A percentile compares a stretch with the other conserved stretches of the same genome.
phyloP scores from a whole-genome alignment of 2,888 invertebrate genomes.

The Flexamia atlantica region DNA sequence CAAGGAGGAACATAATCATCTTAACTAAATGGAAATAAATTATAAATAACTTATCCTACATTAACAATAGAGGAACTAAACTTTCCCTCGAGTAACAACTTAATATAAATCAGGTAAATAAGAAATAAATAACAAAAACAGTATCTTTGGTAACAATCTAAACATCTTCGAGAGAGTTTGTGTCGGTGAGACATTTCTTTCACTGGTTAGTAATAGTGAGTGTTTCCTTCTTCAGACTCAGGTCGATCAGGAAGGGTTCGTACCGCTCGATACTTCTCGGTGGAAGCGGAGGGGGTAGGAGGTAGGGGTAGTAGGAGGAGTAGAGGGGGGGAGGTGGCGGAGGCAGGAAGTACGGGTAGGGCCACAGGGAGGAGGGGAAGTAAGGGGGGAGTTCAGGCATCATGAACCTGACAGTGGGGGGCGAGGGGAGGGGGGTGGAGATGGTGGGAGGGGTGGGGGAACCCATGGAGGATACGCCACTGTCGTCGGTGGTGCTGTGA shows the following conservation, averaged over 20 bases:
- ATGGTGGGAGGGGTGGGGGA: constrained; percentile 70
- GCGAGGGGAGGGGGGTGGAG: constrained; percentile 72
- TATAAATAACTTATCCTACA: background rate
- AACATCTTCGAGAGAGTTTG: background rate
- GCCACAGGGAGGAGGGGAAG: constrained; percentile 72
- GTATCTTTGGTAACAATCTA: background rate
- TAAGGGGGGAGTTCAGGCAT: constrained; percentile 73
- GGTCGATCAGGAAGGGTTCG: constrained; percentile 72
- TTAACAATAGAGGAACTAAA: constrained; percentile 7
- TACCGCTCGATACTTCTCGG: background rate
- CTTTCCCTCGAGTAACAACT: background rate
- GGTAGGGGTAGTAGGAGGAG: constrained; percentile 71
- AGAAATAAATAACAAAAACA: constrained; percentile 36
- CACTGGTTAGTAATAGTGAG: constrained; percentile 28
- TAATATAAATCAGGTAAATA: background rate
- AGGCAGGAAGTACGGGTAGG: constrained; percentile 72
- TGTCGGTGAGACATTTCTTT: background rate
- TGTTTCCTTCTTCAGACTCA: constrained; percentile 44
- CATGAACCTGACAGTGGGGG: constrained; percentile 73
- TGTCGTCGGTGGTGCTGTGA: constrained; percentile 70
- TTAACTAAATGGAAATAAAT: background rate
- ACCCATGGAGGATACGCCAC: constrained; percentile 69
- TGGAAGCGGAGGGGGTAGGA: constrained; percentile 73
- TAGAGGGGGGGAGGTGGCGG: constrained; percentile 67
- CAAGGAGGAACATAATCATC: constrained; percentile 11